A percentile compares a stretch with the other conserved stretches of the same genome.
phyloP scores from a whole-genome alignment of 2,113 vertebrate genomes.

The Baryphthengus martii region DNA sequence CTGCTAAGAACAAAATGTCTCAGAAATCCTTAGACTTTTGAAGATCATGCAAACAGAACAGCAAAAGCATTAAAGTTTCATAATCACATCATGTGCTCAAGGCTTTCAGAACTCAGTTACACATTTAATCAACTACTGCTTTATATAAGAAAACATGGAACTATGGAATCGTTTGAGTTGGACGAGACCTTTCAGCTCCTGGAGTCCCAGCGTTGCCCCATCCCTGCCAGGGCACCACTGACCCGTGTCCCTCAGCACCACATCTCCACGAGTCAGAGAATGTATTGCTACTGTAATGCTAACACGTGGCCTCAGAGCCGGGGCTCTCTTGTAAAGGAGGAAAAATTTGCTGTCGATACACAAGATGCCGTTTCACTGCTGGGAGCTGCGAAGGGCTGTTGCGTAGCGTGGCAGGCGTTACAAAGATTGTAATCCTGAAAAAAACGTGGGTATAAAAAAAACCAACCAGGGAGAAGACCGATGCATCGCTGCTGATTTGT shows the following conservation, averaged over 20 bases:
- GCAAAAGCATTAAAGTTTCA: background rate
- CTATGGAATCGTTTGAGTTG: too few species aligned
- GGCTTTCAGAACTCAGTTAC: background rate
- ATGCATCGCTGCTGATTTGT: background rate
- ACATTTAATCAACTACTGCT: background rate
- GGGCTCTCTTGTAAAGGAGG: background rate
- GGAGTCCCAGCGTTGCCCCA: too few species aligned
- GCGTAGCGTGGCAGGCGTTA: background rate
- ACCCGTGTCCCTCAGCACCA: too few species aligned
- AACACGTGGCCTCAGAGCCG: background rate
- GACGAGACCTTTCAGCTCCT: too few species aligned
- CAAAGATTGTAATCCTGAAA: background rate
- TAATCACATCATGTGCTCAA: background rate
- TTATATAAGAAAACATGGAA: background rate
- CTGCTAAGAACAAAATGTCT: background rate
- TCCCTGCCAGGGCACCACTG: too few species aligned
- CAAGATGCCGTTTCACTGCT: background rate
- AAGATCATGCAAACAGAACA: background rate
- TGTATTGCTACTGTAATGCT: background rate
- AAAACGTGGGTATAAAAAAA: background rate
- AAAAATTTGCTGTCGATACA: background rate
- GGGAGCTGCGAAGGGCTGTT: background rate
- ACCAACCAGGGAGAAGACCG: too few species aligned
- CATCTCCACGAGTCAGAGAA: background rate
- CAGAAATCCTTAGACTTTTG: background rate